Conservation (phyloP, 2,888 invertebrate species). For the Folsomia candida region DNA sequence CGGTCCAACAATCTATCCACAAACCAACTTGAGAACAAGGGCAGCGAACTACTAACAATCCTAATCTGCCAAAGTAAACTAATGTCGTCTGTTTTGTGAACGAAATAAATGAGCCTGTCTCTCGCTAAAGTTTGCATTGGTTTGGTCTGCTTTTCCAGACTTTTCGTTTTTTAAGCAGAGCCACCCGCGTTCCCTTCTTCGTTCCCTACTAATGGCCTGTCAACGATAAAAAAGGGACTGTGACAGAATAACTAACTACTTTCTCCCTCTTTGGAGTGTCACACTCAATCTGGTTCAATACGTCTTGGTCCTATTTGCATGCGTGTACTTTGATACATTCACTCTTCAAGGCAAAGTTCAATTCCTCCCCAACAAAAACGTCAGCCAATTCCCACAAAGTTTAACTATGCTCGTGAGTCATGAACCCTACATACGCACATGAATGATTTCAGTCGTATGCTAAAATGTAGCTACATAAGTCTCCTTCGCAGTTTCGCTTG, state of each 20-base stretch:
- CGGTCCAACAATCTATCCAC: not conserved
- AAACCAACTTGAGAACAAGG: not conserved
- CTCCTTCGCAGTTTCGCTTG: no score
- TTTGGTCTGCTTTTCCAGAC: slow-evolving; percentile 3
- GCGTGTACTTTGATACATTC: not conserved
- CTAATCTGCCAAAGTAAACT: slow-evolving; percentile 21
- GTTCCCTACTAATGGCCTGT: slow-evolving; percentile 14
- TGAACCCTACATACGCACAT: no score
- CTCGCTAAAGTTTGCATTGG: slow-evolving; percentile 13
- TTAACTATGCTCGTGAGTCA: no score
- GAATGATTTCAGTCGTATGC: no score
- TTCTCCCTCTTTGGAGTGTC: slow-evolving; percentile 15
- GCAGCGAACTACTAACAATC: slow-evolving; percentile 12
- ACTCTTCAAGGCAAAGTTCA: not conserved
- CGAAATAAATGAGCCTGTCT: slow-evolving; percentile 20
- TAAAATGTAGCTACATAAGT: no score
- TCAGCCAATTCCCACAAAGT: no score
- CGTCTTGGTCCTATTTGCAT: not conserved
- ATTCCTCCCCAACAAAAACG: not conserved
- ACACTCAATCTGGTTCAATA: slow-evolving; percentile 16
- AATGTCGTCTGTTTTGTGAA: slow-evolving; percentile 14
- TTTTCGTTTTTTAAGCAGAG: slow-evolving; percentile 6
- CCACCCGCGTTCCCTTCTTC: not conserved
- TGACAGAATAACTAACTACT: slow-evolving; percentile 21
- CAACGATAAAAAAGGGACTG: slow-evolving; percentile 22